A percentile compares a stretch with the other conserved stretches of the same genome.
Conservation (phyloP, 2,888 invertebrate species). For the Cephus rjabovi region DNA sequence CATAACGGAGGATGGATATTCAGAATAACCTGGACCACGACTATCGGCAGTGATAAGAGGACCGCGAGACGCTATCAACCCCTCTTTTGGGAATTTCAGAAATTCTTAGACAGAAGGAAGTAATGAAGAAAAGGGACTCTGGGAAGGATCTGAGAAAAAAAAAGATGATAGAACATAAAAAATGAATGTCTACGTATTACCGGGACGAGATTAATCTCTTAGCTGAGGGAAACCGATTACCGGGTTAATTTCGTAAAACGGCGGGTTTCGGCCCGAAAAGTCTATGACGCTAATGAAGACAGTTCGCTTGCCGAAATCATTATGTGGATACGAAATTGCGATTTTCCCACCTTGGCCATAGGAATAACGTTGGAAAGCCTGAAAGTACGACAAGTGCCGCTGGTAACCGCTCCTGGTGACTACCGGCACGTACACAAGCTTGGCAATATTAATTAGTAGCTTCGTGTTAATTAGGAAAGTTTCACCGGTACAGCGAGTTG, state of each 20-base stretch:
- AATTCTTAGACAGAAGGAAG: background rate
- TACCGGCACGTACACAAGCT: background rate
- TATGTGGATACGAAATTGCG: conserved; percentile 7
- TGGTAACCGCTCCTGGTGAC: conserved; percentile 14
- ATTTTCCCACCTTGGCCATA: conserved; percentile 5
- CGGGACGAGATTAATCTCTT: background rate
- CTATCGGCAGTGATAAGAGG: background rate
- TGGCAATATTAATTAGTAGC: conserved; percentile 44
- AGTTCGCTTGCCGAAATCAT: conserved; percentile 25
- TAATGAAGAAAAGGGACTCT: background rate
- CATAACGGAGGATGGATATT: background rate
- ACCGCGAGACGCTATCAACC: background rate
- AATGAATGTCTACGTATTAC: background rate
- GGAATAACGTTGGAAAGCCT: conserved; percentile 5
- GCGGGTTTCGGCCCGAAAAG: background rate
- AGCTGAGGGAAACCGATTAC: background rate
- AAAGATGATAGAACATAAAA: background rate
- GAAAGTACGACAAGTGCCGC: conserved; percentile 20
- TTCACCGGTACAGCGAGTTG: conserved; percentile 25
- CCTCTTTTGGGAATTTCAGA: background rate
- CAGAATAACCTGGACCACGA: background rate
- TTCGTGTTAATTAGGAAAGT: conserved; percentile 46
- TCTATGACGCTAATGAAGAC: background rate
- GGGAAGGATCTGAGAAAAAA: background rate
- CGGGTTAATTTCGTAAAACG: background rate